Evolutionary conservation across 2,113 vertebrate genomes (phyloP).

Genomic region (Neopipo cinnamomea): DNA sequence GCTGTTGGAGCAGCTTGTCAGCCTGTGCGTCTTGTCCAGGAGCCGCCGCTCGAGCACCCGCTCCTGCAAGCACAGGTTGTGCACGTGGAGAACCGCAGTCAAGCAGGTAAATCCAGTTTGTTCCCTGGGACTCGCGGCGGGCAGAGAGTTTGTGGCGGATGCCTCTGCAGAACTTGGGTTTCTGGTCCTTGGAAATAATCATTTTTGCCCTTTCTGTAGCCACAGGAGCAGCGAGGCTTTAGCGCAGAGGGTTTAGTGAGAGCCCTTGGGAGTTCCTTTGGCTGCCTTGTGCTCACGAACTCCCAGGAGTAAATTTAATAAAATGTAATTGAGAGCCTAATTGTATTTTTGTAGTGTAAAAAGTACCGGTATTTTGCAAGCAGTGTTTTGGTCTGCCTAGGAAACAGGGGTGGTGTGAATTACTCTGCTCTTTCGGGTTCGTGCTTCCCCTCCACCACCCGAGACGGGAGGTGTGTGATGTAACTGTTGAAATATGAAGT

Average conservation of each 20-base stretch:
- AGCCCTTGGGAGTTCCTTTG: not conserved
- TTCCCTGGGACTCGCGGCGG: fast-evolving
- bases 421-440: not conserved
- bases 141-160: not conserved
- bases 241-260: not conserved
- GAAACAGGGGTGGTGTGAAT: not conserved
- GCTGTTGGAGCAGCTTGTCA: not conserved
- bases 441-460: fast-evolving
- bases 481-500: not conserved
- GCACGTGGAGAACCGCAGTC: not conserved
- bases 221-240: fast-evolving
- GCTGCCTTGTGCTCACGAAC: not conserved
- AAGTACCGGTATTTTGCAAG: not conserved
- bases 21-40: fast-evolving
- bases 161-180: constrained; percentile 18
- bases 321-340: not conserved
- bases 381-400: not conserved
- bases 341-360: not conserved
- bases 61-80: not conserved
- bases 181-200: not conserved
- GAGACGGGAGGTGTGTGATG: fast-evolving
- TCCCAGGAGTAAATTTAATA: not conserved
- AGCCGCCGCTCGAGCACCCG: fast-evolving
- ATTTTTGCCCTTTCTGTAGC: not conserved
- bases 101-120: not conserved